These are phyloP conservation scores for Propithecus deckenii DNA, from an alignment of 2,797 vertebrate genomes.

Conservation along the genomic window DNA sequence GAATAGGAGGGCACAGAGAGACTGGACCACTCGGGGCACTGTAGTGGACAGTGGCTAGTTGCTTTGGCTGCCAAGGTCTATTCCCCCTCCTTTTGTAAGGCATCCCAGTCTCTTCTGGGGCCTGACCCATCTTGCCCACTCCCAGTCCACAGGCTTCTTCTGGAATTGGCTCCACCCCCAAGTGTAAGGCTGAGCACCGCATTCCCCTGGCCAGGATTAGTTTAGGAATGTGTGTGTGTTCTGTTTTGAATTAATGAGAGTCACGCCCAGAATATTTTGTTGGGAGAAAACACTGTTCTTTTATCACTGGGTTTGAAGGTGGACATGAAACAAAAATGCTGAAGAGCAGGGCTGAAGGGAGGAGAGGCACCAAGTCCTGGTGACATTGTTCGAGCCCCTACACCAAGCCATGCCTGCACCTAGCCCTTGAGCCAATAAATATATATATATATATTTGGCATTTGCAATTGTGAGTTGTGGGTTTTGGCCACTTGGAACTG, in stretches of 20 bases:
- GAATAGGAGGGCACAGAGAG: neutral
- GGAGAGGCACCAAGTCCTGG: neutral
- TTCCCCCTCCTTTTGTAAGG: neutral
- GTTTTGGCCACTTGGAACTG: neutral
- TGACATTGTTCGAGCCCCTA: neutral
- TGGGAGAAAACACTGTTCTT: neutral
- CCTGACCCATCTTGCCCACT: neutral
- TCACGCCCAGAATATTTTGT: neutral
- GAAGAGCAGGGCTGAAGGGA: neutral
- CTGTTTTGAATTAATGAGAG: neutral
- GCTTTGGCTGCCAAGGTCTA: neutral
- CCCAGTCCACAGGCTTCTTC: neutral
- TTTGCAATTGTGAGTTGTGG: neutral
- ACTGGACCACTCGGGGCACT: rapidly evolving
- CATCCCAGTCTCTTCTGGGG: neutral
- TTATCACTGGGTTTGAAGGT: neutral
- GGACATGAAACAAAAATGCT: neutral
- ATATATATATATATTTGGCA: neutral
- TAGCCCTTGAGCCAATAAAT: neutral
- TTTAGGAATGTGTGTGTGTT: neutral
- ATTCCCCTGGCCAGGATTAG: neutral
- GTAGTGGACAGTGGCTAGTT: neutral
- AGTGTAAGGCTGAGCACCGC: neutral
- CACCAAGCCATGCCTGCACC: neutral
- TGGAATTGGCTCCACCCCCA: neutral